Evolutionary conservation across 37 sponge, comb jelly and placozoan species (phyloP).

Genomic region (Beroe ovata): DNA sequence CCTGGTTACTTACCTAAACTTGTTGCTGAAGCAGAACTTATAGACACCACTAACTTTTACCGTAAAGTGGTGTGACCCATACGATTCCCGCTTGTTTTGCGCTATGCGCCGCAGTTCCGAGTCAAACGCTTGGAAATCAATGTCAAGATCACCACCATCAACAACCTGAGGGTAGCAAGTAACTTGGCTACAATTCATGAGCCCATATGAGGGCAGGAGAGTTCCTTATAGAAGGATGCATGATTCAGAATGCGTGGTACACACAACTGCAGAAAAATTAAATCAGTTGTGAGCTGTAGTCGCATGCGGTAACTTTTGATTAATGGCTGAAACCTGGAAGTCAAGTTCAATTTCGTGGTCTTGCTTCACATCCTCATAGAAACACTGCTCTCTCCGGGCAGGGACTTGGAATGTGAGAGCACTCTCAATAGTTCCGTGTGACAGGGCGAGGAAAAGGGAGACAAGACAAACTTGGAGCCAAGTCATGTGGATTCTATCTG

Average conservation of each 20-base stretch:
- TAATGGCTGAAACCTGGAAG: slow-evolving; percentile 17
- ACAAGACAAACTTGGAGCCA: not conserved
- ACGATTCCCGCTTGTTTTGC: slow-evolving; percentile 4
- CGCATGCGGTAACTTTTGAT: too few relatives aligned
- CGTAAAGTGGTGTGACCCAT: slow-evolving; percentile 33
- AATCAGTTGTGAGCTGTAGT: too few relatives aligned
- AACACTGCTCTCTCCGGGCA: slow-evolving; percentile 51
- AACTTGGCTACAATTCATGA: too few relatives aligned
- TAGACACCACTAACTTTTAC: slow-evolving; percentile 18
- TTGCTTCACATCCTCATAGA: slow-evolving; percentile 59
- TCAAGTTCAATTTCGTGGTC: slow-evolving; percentile 32
- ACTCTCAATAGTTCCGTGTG: slow-evolving; percentile 1
- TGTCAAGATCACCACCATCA: slow-evolving; percentile 54
- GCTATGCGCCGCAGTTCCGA: slow-evolving; percentile 8
- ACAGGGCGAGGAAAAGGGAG: not conserved
- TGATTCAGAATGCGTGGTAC: too few relatives aligned
- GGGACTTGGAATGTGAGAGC: slow-evolving; percentile 62
- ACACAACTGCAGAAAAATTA: too few relatives aligned
- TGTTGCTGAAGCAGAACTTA: slow-evolving; percentile 59
- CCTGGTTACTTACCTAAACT: slow-evolving; percentile 43
- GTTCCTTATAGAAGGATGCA: too few relatives aligned
- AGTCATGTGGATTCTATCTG: not conserved
- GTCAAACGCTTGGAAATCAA: slow-evolving; percentile 56
- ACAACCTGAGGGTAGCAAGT: slow-evolving; percentile 54
- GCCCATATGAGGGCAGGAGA: too few relatives aligned